These are phyloP conservation scores for Idaea biselata DNA, from an alignment of 2,888 invertebrate species.

Conservation along the genomic window DNA sequence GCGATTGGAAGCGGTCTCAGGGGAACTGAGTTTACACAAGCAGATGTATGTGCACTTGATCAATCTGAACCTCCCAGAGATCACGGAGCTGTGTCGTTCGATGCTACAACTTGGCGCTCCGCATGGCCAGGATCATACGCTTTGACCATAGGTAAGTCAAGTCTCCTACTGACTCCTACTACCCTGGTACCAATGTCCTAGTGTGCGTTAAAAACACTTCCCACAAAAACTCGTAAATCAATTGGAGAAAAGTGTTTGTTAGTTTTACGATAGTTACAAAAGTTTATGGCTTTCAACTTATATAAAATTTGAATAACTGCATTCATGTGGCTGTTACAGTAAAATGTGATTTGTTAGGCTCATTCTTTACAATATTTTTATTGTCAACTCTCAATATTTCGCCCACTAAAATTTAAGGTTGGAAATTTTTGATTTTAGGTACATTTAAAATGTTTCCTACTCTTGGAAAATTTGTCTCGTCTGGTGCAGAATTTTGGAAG, in stretches of 20 bases:
- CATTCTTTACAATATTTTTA: neutral
- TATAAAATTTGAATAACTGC: constrained; percentile 26
- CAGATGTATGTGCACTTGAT: constrained; percentile 85
- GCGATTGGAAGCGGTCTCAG: constrained; percentile 93
- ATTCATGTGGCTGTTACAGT: constrained; percentile 10
- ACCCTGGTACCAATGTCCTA: constrained; percentile 18
- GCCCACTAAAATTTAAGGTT: constrained; percentile 1
- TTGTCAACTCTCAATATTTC: neutral
- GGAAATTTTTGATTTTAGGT: neutral
- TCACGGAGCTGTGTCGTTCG: constrained; percentile 83
- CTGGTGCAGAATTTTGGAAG: too few species aligned
- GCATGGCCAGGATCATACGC: constrained; percentile 81
- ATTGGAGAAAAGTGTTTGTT: constrained; percentile 50
- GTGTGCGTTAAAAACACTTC: constrained; percentile 20
- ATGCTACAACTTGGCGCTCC: constrained; percentile 82
- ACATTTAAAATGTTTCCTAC: neutral
- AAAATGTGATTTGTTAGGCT: neutral
- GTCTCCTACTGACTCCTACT: neutral
- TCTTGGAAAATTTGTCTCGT: too few species aligned
- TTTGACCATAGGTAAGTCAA: constrained; percentile 81
- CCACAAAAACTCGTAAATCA: constrained; percentile 49
- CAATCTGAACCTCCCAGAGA: constrained; percentile 84
- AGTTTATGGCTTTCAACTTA: constrained; percentile 42
- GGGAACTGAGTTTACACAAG: constrained; percentile 92
- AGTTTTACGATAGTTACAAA: constrained; percentile 55